These are phyloP conservation scores for Coboldia fuscipes DNA, from an alignment of 1,140 invertebrate species.

Conservation along the genomic window DNA sequence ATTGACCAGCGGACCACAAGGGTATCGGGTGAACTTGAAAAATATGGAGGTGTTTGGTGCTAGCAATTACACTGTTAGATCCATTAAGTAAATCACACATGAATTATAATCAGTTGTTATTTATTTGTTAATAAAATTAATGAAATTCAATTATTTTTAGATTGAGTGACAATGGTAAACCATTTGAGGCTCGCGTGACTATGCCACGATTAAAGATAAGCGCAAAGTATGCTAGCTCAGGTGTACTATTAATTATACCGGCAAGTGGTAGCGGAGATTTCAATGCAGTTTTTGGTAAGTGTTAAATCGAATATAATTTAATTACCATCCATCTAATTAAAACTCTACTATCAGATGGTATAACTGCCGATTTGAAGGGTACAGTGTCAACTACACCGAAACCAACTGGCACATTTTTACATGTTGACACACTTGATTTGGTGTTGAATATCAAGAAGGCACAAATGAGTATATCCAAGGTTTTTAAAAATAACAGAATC, in stretches of 20 bases:
- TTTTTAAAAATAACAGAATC: slow-evolving; percentile 46
- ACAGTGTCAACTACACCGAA: slow-evolving; percentile 24
- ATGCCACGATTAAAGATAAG: slow-evolving; percentile 43
- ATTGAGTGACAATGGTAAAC: slow-evolving; percentile 28
- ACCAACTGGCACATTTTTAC: slow-evolving; percentile 29
- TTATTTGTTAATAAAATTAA: not conserved
- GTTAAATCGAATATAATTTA: not conserved
- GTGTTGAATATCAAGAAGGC: slow-evolving; percentile 38
- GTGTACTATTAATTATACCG: slow-evolving; percentile 44
- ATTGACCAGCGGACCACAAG: slow-evolving; percentile 41
- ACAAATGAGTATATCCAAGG: slow-evolving; percentile 38
- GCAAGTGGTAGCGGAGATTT: slow-evolving; percentile 49
- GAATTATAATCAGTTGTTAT: not conserved
- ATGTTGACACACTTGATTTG: slow-evolving; percentile 36
- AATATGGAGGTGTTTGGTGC: slow-evolving; percentile 44
- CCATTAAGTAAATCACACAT: slow-evolving; percentile 27
- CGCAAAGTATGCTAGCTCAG: slow-evolving; percentile 45
- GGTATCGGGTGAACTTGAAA: slow-evolving; percentile 42
- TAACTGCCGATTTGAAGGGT: slow-evolving; percentile 36
- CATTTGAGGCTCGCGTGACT: slow-evolving; percentile 38
- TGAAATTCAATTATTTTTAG: slow-evolving; percentile 13
- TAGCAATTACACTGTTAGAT: slow-evolving; percentile 41
- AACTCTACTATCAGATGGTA: slow-evolving; percentile 24
- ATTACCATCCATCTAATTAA: slow-evolving; percentile 2
- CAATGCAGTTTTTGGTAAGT: slow-evolving; percentile 34